Percentiles rank a stretch among this genome's conserved stretches.
Evolutionary conservation across 2,113 vertebrate genomes (phyloP).

Genomic region (Lophotis ruficrista): DNA sequence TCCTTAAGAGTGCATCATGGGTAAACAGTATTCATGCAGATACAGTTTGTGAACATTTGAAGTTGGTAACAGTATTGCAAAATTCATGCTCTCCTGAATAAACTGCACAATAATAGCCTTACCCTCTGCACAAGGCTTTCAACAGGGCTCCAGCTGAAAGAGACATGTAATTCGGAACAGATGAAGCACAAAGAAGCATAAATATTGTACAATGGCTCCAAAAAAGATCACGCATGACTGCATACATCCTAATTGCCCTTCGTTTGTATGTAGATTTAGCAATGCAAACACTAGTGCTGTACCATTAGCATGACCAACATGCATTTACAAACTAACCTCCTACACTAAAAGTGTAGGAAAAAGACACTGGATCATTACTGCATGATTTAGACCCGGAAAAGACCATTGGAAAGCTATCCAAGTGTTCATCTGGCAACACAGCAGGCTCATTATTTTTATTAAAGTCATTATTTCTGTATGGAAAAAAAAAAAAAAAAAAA

Average conservation of each 20-base stretch:
- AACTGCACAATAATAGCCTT: background rate
- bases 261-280: background rate
- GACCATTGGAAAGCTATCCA: background rate
- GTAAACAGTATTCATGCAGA: background rate
- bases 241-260: constrained; percentile 16
- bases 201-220: constrained; percentile 20
- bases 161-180: background rate
- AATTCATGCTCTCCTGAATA: constrained; percentile 2
- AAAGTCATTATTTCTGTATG: background rate
- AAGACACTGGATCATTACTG: background rate
- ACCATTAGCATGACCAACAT: background rate
- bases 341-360: background rate
- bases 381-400: background rate
- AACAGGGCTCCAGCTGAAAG: background rate
- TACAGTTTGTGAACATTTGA: background rate
- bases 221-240: constrained; percentile 5
- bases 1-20: background rate
- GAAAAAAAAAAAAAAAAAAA: background rate
- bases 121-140: constrained; percentile 2
- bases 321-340: background rate
- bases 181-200: constrained; percentile 34
- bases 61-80: background rate
- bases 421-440: background rate
- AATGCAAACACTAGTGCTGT: background rate
- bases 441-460: background rate